phyloP scores from a whole-genome alignment of 2,113 vertebrate species.

The Rhynchopsitta pachyrhyncha region DNA sequence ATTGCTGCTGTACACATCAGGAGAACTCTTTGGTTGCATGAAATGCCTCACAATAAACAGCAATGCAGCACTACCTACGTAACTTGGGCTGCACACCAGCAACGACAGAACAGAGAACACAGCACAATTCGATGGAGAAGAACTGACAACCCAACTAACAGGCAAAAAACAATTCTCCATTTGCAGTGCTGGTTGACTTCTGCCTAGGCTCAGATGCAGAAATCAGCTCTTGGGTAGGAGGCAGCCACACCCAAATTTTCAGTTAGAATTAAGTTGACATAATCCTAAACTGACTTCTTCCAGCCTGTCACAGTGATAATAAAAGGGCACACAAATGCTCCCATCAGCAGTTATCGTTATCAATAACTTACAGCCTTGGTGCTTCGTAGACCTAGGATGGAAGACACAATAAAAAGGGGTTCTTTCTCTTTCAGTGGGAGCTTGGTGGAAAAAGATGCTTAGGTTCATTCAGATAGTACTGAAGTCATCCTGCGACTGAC shows the following conservation, averaged over 20 bases:
- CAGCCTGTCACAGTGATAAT: not conserved
- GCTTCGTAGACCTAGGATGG: not conserved
- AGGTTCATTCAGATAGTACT: not conserved
- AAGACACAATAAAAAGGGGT: not conserved
- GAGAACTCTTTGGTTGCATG: not conserved
- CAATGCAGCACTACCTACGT: not conserved
- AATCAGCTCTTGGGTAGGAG: not conserved
- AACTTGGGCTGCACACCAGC: not conserved
- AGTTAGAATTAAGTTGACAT: not conserved
- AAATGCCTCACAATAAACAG: not conserved
- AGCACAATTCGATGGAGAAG: not conserved
- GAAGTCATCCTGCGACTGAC: not conserved
- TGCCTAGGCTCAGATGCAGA: not conserved
- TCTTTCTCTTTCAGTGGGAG: not conserved
- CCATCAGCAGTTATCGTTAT: not conserved
- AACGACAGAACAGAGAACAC: not conserved
- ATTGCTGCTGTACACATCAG: not conserved
- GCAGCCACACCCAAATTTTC: not conserved
- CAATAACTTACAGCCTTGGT: not conserved
- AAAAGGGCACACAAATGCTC: not conserved
- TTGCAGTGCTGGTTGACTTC: not conserved
- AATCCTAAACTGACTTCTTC: not conserved
- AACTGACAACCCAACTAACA: not conserved
- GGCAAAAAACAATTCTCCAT: not conserved
- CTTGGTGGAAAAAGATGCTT: not conserved